Evolutionary conservation across 2,888 invertebrate genomes (phyloP), one percentile per base, ranked within the genome.

Genomic region (Prionchulus punctatus): DNA sequence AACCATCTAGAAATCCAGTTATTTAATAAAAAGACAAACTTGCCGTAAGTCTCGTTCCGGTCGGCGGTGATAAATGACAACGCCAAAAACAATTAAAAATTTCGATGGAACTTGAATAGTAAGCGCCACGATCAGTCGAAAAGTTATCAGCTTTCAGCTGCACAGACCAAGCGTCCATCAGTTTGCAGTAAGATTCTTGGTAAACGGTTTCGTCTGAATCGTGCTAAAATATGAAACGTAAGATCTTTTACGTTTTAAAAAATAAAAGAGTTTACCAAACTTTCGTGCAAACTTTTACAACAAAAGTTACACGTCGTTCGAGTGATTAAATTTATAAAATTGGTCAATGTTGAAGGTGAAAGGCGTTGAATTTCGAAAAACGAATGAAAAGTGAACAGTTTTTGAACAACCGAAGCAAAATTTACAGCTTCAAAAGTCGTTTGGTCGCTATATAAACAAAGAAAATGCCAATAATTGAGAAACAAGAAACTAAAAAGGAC

Each of bases 21-120:
- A 36, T 43, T 25, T 18, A 28, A 56, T 45, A 25, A 27, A 45
- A 23, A 18, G 25, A 25, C 27, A 23, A 51, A 49, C 18, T 57
- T 53, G 25, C 3, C 12, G 23, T 15, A 45, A 25, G 21, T 62
- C 83, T 75, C 45, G 75, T 75, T 28, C 84, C 89, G 69, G 86
- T 84, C 0, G 89, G 89, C 0, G 86, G 82, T 4, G 84, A 82
- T 59, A 90, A 73, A 71, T 87, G 83, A 65, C 82, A 82, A 66
- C 83, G 81, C 49, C 89, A 72, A 69, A 86, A 89, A 1, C 81
- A 81, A 70, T 85, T 83, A 69, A 88, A 86, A 60, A 88, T 80
- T n/a, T n/a, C n/a, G n/a, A n/a, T n/a, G n/a, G n/a, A n/a, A n/a
- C n/a, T n/a, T n/a, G n/a, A n/a, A n/a, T n/a, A n/a, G 57, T 70